Conservation (phyloP, 2,113 vertebrate species). For the Onychorhynchus coronatus region DNA sequence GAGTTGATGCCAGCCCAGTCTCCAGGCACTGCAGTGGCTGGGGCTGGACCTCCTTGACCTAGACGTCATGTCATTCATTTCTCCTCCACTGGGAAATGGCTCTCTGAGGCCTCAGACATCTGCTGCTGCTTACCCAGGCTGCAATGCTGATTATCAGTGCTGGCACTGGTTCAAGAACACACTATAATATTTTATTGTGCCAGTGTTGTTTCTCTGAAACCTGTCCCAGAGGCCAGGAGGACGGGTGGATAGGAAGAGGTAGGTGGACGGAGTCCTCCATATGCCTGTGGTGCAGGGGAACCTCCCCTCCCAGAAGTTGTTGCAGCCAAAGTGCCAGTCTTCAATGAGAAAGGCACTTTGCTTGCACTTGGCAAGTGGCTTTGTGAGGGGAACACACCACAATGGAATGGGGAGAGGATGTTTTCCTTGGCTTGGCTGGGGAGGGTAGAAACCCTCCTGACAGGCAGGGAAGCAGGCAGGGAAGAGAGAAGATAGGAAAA, state of each 20-base stretch:
- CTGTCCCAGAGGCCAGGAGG: not conserved
- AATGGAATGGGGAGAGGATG: not conserved
- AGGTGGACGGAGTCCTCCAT: not conserved
- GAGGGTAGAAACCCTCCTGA: not conserved
- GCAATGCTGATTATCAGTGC: not conserved
- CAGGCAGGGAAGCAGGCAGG: not conserved
- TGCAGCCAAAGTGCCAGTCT: rapidly evolving
- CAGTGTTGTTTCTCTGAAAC: not conserved
- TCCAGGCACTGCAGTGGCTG: not conserved
- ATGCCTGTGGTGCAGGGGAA: not conserved
- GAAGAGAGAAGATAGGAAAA: not conserved
- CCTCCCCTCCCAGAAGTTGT: not conserved
- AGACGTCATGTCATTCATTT: not conserved
- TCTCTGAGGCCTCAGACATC: not conserved
- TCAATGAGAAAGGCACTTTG: not conserved
- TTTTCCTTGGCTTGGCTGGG: not conserved
- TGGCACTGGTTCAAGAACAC: not conserved
- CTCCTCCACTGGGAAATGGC: not conserved
- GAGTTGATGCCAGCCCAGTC: not conserved
- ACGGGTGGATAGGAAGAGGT: not conserved
- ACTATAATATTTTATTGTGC: not conserved
- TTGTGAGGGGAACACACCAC: not conserved
- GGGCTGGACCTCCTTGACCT: not conserved
- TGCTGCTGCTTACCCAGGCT: not conserved
- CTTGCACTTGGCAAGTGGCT: not conserved